Evolutionary conservation across 2,113 vertebrate species (phyloP), one percentile per base, ranked within the genome.

Genomic region (Oncorhynchus tshawytscha): DNA sequence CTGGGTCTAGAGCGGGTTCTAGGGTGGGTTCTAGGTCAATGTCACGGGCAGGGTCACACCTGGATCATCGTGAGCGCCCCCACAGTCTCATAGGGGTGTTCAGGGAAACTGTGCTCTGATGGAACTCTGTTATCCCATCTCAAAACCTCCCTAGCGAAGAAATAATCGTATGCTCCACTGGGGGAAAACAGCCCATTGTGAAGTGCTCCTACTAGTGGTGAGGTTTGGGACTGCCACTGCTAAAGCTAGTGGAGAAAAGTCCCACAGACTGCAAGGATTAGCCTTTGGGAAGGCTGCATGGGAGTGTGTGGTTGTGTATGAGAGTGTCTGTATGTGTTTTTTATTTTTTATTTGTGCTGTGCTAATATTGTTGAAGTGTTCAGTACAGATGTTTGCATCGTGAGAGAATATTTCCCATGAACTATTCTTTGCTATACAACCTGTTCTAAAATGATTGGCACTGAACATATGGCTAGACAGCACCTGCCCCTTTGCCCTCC

Each of bases 101-200:
- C 64, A 90, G 89, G 73, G 94, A 96, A 91, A 96, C 94, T 0
- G 87, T 95, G 76, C 90, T 96, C 76, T 96, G 86, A 95, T 7
- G 27, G 70, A 54, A 16, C 25, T 15, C 13, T 51, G 5, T 27
- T 78, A 39, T 49, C 34, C 4, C 51, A 54, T 4, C 62, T 22
- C 1, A 51, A 5, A 7, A 15, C n/a, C 49, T 51, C 65, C 66
- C 77, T 69, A 20, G 65, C 72, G 51, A 51, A 60, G 71, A 67
- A 1, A 29, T 3, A 64, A 64, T 64, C 22, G 22, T 64, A 64
- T 9, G 16, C 22, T n/a, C 62, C 62, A 57, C 54, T 57, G 62
- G 20, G 62, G 22, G 18, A 18, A 18, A 45, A 11, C 39, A 45
- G 9, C 31, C 67, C 34, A 20, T 34, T 39, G 39, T 16, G 54